Conservation (phyloP, 2,113 vertebrate species). For the Toxotes jaculatrix region DNA sequence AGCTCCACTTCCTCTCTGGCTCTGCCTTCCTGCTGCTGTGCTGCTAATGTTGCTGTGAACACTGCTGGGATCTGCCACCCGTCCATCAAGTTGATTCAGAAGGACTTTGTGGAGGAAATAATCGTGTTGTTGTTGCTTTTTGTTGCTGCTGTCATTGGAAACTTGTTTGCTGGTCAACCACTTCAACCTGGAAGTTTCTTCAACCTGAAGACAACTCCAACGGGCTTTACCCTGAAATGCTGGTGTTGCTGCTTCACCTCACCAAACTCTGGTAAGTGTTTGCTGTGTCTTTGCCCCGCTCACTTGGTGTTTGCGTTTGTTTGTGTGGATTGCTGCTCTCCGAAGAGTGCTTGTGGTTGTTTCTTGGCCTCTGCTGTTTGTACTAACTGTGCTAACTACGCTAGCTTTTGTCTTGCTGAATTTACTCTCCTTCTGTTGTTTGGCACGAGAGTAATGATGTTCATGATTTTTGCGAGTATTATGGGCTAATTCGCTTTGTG, state of each 20-base stretch:
- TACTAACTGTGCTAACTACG: background rate
- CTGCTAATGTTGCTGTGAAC: background rate
- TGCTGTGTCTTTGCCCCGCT: background rate
- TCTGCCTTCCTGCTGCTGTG: background rate
- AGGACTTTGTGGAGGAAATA: background rate
- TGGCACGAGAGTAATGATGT: background rate
- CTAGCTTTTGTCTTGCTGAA: background rate
- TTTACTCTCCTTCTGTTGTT: background rate
- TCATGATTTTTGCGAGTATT: background rate
- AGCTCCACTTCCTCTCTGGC: background rate
- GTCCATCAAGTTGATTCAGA: background rate
- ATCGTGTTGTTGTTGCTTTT: background rate
- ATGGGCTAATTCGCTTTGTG: background rate
- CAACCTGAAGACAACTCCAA: background rate
- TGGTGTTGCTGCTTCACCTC: background rate
- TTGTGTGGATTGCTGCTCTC: conserved; percentile 4
- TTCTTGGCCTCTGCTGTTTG: background rate
- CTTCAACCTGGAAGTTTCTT: background rate
- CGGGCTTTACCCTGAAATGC: background rate
- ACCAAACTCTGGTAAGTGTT: background rate
- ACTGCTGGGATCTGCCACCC: background rate
- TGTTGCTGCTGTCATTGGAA: background rate
- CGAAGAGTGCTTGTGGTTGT: background rate
- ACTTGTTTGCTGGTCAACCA: background rate
- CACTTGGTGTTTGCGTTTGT: background rate